Percentiles rank a stretch among this genome's conserved stretches.
Conservation (phyloP, 2,113 vertebrate species). For the Prunella fulvescens region DNA sequence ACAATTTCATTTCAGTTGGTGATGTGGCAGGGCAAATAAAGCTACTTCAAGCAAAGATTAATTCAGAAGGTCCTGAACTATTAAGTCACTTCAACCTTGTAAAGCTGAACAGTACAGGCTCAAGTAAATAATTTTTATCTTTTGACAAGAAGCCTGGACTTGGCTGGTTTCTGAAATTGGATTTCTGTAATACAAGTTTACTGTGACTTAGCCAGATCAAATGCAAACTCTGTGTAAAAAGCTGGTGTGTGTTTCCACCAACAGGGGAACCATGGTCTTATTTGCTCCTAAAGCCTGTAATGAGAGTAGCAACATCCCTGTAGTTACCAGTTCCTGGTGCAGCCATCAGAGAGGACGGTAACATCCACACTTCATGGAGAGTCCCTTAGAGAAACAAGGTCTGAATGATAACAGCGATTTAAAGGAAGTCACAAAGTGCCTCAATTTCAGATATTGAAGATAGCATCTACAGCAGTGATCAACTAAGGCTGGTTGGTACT, state of each 20-base stretch:
- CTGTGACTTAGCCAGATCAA: not conserved
- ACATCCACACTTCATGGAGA: not conserved
- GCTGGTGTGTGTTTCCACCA: not conserved
- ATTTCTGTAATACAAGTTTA: not conserved
- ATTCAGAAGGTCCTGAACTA: not conserved
- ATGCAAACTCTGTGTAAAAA: not conserved
- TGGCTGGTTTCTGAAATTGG: not conserved
- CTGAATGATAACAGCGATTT: not conserved
- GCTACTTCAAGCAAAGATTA: not conserved
- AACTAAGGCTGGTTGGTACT: not conserved
- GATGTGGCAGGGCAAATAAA: not conserved
- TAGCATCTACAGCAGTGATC: not conserved
- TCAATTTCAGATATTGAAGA: not conserved
- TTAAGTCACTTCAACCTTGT: not conserved
- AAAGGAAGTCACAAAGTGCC: not conserved
- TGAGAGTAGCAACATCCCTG: not conserved
- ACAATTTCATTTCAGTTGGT: not conserved
- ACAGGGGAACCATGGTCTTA: not conserved
- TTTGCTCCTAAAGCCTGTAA: not conserved
- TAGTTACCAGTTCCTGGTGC: not conserved
- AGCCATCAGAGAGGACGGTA: not conserved
- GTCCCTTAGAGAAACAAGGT: not conserved
- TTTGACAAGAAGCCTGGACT: not conserved
- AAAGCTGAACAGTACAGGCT: not conserved
- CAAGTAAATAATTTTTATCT: not conserved